Evolutionary conservation across 2,888 invertebrate species (phyloP).

Genomic region (Agonum fuliginosum): DNA sequence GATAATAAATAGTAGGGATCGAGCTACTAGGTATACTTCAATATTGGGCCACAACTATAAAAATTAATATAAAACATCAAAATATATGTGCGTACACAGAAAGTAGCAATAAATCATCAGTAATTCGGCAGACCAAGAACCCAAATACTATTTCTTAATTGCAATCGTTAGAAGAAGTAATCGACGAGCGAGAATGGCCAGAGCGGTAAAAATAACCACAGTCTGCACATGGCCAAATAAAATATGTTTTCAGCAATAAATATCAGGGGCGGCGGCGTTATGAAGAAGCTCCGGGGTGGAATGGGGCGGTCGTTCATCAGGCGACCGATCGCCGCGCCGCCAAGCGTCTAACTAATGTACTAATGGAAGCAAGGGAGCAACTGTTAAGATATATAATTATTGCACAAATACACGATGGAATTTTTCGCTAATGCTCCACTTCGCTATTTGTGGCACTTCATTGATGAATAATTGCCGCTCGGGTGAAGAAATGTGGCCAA

Average conservation of each 20-base stretch:
- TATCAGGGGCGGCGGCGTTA: conserved; percentile 42
- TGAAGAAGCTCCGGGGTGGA: conserved; percentile 11
- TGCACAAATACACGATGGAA: conserved; percentile 53
- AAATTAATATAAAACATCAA: no score
- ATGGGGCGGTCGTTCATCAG: conserved; percentile 43
- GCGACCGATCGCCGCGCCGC: conserved; percentile 41
- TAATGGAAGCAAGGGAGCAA: conserved; percentile 46
- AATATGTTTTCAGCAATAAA: conserved; percentile 55
- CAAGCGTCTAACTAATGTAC: conserved; percentile 56
- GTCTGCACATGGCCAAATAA: conserved; percentile 52
- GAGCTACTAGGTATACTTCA: no score
- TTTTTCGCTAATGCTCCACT: conserved; percentile 43
- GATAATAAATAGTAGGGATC: no score
- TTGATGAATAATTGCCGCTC: conserved; percentile 45
- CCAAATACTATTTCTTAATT: conserved; percentile 13
- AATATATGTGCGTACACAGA: no score
- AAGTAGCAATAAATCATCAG: neutral
- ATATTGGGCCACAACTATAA: no score
- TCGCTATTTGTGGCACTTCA: conserved; percentile 45
- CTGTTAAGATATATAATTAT: conserved; percentile 59
- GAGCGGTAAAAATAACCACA: neutral
- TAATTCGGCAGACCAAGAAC: neutral
- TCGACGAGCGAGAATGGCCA: conserved; percentile 22
- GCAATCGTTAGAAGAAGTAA: conserved; percentile 28
- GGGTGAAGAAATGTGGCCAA: conserved; percentile 44